Conservation (phyloP, 2,888 invertebrate species). For the Sericinus montela region DNA sequence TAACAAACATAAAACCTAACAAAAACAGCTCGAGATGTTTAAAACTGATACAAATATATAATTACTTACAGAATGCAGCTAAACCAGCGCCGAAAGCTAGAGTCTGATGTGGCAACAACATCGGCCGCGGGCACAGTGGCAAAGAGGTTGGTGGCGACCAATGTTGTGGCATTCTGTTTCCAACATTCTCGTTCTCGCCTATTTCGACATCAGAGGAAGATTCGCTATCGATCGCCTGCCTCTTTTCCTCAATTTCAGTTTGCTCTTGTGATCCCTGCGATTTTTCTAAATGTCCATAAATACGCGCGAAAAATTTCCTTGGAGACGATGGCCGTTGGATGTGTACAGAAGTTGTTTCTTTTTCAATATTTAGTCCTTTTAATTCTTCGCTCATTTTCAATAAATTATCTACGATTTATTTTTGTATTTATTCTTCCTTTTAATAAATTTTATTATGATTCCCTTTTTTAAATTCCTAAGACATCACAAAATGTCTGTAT, state of each 20-base stretch:
- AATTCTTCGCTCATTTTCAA: constrained; percentile 41
- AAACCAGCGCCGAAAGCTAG: constrained; percentile 80
- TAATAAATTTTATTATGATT: too few species aligned
- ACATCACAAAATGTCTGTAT: too few species aligned
- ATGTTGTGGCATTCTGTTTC: constrained; percentile 32
- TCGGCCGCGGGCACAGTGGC: constrained; percentile 64
- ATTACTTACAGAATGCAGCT: constrained; percentile 77
- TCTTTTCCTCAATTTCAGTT: constrained; percentile 31
- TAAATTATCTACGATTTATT: too few species aligned
- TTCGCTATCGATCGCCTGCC: constrained; percentile 48
- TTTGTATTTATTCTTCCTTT: too few species aligned
- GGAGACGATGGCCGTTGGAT: constrained; percentile 85
- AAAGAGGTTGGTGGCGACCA: constrained; percentile 59
- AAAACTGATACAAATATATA: not conserved
- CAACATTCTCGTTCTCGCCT: constrained; percentile 34
- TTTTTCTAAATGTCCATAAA: constrained; percentile 88
- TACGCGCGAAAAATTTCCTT: constrained; percentile 87
- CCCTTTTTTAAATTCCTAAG: too few species aligned
- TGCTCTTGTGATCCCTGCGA: constrained; percentile 39
- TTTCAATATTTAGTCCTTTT: constrained; percentile 30
- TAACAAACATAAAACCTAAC: too few species aligned
- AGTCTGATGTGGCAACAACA: constrained; percentile 68
- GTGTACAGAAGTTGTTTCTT: constrained; percentile 38
- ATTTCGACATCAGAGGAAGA: constrained; percentile 72
- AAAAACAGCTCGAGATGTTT: too few species aligned